Conservation (phyloP, 2,113 vertebrate genomes). For the Trogon surrucura region DNA sequence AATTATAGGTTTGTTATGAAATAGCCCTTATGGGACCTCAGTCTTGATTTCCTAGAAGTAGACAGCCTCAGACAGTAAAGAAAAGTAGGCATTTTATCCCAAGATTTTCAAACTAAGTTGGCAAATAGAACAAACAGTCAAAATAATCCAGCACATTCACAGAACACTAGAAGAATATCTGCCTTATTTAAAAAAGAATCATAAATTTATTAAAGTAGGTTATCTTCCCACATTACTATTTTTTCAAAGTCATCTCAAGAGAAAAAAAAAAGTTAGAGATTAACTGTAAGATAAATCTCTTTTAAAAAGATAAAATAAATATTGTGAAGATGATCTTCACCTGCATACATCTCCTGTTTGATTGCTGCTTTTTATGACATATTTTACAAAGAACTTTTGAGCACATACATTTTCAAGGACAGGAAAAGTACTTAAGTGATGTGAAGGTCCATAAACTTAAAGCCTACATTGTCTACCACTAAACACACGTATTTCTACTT, state of each 20-base stretch:
- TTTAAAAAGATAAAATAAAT: not conserved
- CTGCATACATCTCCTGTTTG: not conserved
- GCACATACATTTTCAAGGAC: not conserved
- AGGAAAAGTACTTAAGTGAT: not conserved
- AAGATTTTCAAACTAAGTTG: not conserved
- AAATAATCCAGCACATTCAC: not conserved
- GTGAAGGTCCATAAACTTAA: not conserved
- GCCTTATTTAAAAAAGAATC: not conserved
- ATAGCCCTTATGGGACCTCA: not conserved
- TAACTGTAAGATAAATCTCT: not conserved
- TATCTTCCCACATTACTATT: not conserved
- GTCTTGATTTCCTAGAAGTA: not conserved
- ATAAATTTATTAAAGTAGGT: not conserved
- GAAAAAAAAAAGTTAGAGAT: not conserved
- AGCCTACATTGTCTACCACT: not conserved
- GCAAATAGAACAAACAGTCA: not conserved
- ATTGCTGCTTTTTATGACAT: not conserved
- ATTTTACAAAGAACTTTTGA: not conserved
- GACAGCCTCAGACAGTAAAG: not conserved
- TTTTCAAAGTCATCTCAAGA: not conserved
- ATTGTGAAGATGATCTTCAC: not conserved
- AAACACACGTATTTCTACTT: not conserved
- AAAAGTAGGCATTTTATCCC: not conserved
- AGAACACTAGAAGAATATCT: not conserved
- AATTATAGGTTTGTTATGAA: not conserved